Conservation (phyloP, 2,113 vertebrate species). For the Arenaria interpres region DNA sequence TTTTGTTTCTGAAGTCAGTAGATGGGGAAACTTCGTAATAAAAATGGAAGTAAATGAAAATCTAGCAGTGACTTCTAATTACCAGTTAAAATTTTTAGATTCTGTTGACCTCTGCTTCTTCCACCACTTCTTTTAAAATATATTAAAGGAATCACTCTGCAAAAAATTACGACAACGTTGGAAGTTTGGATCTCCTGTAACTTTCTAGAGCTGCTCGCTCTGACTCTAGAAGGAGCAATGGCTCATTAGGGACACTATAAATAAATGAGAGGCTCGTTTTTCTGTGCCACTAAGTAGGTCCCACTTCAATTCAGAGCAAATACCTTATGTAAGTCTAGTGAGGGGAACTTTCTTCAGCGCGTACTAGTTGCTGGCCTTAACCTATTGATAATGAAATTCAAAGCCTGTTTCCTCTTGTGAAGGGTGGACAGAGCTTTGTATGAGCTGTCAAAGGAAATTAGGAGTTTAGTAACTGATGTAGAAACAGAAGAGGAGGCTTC, state of each 20-base stretch:
- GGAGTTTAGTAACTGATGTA: slow-evolving; percentile 1
- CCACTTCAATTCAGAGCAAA: slow-evolving; percentile 16
- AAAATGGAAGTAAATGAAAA: not conserved
- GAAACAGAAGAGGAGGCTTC: not conserved
- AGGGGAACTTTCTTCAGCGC: not conserved
- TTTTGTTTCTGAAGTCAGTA: not conserved
- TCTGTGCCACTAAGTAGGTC: slow-evolving; percentile 29
- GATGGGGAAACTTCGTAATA: not conserved
- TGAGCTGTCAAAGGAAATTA: slow-evolving; percentile 21
- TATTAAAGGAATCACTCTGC: not conserved
- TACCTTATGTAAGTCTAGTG: not conserved
- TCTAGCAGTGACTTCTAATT: not conserved
- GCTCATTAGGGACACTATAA: slow-evolving; percentile 27
- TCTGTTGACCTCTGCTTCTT: not conserved
- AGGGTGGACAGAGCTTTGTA: not conserved
- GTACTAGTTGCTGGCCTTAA: not conserved
- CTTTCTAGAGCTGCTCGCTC: not conserved
- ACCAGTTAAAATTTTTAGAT: not conserved
- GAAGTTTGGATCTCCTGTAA: not conserved
- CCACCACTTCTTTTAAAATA: not conserved
- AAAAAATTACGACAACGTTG: not conserved
- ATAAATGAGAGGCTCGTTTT: not conserved
- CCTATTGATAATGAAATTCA: slow-evolving; percentile 8
- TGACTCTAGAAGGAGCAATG: not conserved
- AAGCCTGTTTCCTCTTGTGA: not conserved